Conservation (phyloP, 2,797 vertebrate genomes). For the Trachurus trachurus region DNA sequence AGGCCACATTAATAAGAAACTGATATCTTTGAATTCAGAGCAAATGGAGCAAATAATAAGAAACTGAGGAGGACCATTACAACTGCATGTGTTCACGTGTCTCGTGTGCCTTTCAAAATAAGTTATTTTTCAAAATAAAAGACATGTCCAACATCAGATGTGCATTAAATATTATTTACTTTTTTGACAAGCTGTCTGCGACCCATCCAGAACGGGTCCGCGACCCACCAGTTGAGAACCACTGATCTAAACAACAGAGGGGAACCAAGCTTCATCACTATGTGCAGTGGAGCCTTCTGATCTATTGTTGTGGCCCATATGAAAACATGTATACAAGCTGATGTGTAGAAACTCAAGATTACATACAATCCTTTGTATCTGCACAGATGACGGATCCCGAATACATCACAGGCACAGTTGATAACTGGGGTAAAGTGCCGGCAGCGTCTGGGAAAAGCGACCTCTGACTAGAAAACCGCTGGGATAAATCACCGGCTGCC, state of each 20-base stretch:
- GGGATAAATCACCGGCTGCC: slow-evolving; percentile 43
- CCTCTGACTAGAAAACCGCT: slow-evolving; percentile 35
- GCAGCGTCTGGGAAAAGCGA: slow-evolving; percentile 12
- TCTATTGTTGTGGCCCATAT: background rate
- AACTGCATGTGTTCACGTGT: too few species aligned
- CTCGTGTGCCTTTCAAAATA: too few species aligned
- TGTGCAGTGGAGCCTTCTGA: background rate
- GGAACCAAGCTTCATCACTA: background rate
- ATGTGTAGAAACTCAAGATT: background rate
- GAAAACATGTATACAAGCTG: background rate
- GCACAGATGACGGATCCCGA: background rate
- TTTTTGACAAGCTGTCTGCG: too few species aligned
- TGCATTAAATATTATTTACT: too few species aligned
- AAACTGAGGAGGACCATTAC: too few species aligned
- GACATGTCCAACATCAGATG: too few species aligned
- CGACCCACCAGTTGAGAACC: too few species aligned
- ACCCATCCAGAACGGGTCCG: too few species aligned
- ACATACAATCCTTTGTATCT: background rate
- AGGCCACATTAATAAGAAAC: too few species aligned
- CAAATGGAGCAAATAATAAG: too few species aligned
- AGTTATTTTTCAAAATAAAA: too few species aligned
- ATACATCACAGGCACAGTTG: background rate
- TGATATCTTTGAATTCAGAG: too few species aligned
- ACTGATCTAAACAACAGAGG: background rate
- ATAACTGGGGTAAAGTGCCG: slow-evolving; percentile 30